A percentile compares a stretch with the other conserved stretches of the same genome.
Conservation (phyloP, 1,140 invertebrate species). For the Philaenus spumarius region DNA sequence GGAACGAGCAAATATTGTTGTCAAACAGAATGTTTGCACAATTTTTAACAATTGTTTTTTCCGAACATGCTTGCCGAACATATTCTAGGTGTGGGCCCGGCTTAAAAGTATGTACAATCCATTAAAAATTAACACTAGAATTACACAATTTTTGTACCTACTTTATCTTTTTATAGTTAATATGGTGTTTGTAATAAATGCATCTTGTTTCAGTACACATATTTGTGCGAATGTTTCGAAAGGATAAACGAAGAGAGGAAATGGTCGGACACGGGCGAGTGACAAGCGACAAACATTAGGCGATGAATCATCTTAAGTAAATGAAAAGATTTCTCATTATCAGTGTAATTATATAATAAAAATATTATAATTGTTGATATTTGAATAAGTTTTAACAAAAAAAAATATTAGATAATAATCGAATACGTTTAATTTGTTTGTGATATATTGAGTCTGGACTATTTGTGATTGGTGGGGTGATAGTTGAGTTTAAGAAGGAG, state of each 20-base stretch:
- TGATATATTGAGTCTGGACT: too few species aligned
- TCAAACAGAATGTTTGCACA: not conserved
- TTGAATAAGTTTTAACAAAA: too few species aligned
- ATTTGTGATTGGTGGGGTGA: too few species aligned
- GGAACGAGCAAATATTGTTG: too few species aligned
- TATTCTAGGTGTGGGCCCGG: not conserved
- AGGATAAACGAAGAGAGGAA: constrained; percentile 85
- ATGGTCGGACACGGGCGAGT: constrained; percentile 71
- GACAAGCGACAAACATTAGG: constrained; percentile 29
- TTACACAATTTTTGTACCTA: constrained; percentile 12
- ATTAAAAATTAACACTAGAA: not conserved
- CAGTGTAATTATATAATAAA: too few species aligned
- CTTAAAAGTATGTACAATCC: constrained; percentile 13
- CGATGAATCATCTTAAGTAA: too few species aligned
- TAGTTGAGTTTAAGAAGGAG: too few species aligned
- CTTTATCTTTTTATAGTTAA: constrained; percentile 21
- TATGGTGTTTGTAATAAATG: constrained; percentile 18
- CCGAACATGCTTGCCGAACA: too few species aligned
- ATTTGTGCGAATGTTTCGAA: constrained; percentile 90
- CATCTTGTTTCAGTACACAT: constrained; percentile 69
- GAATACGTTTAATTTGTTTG: too few species aligned
- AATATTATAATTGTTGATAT: too few species aligned
- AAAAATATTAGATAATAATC: too few species aligned
- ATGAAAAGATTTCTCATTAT: too few species aligned
- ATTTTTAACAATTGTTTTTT: not conserved